These are phyloP conservation scores for Labeo catla DNA, from an alignment of 2,113 vertebrate species.

Conservation along the genomic window DNA sequence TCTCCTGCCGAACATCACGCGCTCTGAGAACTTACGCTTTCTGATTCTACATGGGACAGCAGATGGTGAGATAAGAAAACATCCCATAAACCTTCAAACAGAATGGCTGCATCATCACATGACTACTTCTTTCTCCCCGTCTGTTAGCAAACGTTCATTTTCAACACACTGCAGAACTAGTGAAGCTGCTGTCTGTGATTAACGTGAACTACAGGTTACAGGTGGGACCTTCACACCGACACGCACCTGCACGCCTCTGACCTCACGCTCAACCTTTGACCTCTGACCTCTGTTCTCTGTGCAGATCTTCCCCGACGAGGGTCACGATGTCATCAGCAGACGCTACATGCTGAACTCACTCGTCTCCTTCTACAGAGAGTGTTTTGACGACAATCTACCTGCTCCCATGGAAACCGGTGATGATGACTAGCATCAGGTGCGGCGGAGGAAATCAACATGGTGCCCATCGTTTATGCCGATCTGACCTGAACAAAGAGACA, in stretches of 20 bases:
- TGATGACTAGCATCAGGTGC: conserved; percentile 43
- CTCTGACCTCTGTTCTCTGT: not conserved
- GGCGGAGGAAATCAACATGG: not conserved
- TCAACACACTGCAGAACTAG: conserved; percentile 94
- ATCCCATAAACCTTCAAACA: not conserved
- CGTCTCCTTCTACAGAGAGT: conserved; percentile 72
- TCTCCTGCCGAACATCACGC: conserved; percentile 65
- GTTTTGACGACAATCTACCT: conserved; percentile 64
- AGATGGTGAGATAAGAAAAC: conserved; percentile 65
- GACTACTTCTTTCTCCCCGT: conserved; percentile 42
- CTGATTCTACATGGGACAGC: conserved; percentile 74
- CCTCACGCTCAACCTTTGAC: not conserved
- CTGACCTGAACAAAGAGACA: not conserved
- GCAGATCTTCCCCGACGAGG: conserved; percentile 79
- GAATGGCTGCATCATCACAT: not conserved
- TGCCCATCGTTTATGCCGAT: not conserved
- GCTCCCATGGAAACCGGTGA: conserved; percentile 54
- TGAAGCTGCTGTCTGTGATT: conserved; percentile 86
- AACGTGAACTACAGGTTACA: conserved; percentile 92
- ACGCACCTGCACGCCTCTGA: not conserved
- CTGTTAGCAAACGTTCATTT: conserved; percentile 94
- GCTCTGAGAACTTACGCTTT: conserved; percentile 56
- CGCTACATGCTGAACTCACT: conserved; percentile 69
- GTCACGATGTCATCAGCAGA: conserved; percentile 68
- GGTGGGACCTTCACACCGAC: conserved; percentile 69